Base-by-base conservation (phyloP, 2,113 vertebrate genomes). In the Laticauda laticaudata region DNA sequence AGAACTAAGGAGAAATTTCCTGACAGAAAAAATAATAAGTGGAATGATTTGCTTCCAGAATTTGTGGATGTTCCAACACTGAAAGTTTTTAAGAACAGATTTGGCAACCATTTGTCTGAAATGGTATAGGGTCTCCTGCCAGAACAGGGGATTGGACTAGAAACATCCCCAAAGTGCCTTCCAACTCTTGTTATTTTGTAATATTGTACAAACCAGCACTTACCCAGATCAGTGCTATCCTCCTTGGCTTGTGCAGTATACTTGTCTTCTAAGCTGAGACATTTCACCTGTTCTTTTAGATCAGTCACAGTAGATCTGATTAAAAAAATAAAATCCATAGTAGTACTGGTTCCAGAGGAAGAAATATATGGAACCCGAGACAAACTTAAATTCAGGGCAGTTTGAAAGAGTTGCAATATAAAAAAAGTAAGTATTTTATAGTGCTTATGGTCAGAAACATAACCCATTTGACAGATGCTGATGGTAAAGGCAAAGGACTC, bases 251-350 rank as follows among this genome's bases (percentile, higher is more conserved):
- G 56, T 91, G 43, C 23, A 12, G n/a, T 14, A 29, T 59, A 75
- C 69, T 95, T 87, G 26, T 97, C 96, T 90, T 95, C 92, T 54
- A 96, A 92, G 87, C 95, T 88, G 48, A 98, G 95, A 93, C 91
- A 96, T 96, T 95, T 97, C 94, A 98, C 93, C 86, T 98, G 96
- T 29, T 97, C 97, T 93, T 98, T 98, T 94, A 99, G 95, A 89
- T 98, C 97, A 86, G 96, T 97, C 57, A 97, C 95, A 4, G 93
- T 56, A 39, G 95, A 94, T 95, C 97, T 98, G 94, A 39, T 4
- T 93, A 93, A 95, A 61, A 86, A 94, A 64, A 93, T 54, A 87
- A 93, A 92, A 39, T 18, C 39, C 86, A 51, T 56, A 59, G 14
- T n/a, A 86, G 18, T 93, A 56, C n/a, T 61, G 91, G 89, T 48